Evolutionary conservation across 2,113 vertebrate species (phyloP), one percentile per base, ranked within the genome.

Genomic region (Pelvicachromis taeniatus): DNA sequence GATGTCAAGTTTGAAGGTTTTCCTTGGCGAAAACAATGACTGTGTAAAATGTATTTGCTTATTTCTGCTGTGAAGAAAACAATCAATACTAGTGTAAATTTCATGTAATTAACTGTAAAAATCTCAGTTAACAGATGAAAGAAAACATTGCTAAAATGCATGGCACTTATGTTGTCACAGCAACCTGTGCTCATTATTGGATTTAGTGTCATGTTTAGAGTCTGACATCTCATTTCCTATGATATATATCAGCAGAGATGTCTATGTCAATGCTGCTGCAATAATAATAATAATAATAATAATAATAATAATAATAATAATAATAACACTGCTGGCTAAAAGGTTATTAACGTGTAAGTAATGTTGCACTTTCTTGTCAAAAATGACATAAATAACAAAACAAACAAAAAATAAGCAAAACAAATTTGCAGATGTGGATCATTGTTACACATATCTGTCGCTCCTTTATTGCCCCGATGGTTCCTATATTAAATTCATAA

Each of bases 211-310:
- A 80, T 87, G 86, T 91, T 91, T 63, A 91, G 63, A 83, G 53
- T 89, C 84, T 89, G 88, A 88, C 83, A 83, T 84, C 70, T 88
- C 63, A 87, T 93, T 92, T 85, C 78, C 58, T 54, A 19, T 82
- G 52, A 85, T 52, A 13, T 31, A 80, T 83, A 38, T 59, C 42
- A 80, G 81, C 40, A 19, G 61, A 75, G 40, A 83, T 68, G 61
- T 61, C 87, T 1, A 7, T 83, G 80, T 63, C 85, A 38, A 10
- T 26, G 42, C 26, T 83, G 50, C 31, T 56, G 58, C 53, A 50
- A 23, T 2, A 2, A 81, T 78, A 65, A 23, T 2, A 2, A 78
- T 80, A 2, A 63, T 78, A 26, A 26, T 26, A 65, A 23, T 2
- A 2, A 81, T 80, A 2, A 63, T 78, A 65, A 23, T 2, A 2